Evolutionary conservation across 2,797 vertebrate species (phyloP), one percentile per base, ranked within the genome.

Genomic region (Lagocephalus sceleratus): DNA sequence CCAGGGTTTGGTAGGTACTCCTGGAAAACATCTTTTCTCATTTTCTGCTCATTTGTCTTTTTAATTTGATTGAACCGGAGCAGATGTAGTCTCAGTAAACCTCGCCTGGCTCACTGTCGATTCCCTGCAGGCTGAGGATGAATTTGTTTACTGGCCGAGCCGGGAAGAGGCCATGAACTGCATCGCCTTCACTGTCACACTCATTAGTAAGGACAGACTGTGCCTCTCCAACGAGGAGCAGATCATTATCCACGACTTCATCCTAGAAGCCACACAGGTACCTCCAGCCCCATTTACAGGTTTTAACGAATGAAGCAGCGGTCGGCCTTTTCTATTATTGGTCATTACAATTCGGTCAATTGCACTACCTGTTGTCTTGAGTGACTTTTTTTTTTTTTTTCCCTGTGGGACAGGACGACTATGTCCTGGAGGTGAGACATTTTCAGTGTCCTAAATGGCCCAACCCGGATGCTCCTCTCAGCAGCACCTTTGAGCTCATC

Each of bases 401-500:
- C 32, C 32, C 32, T 57, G 40, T 52, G 56, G 39, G 20, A 67
- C 81, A 99, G 97, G 96, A 99, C 73, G 97, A 99, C 85, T 99
- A 99, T 14, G 97, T 99, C 54, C 88, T 99, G 68, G 97, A 99
- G 81, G 96, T 99, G 47, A 94, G 97, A 68, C 97, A 99, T 85
- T 99, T 99, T 76, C 97, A 99, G 87, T 99, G 97, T 89, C 97
- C 97, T 58, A 98, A 98, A 82, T 99, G 97, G 97, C 97, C 97
- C 52, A 97, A 99, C 78, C 94, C 95, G 0, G 95, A 97, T 12
- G 94, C 94, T 64, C 95, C 97, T 41, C 94, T 99, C 66, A 98
- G 96, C 92, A 97, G 94, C 79, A 94, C 94, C 76, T 97, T 99
- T 57, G 97, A 99, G 88, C 94, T 99, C 79, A 96, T 99, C 89